Evolutionary conservation across 2,113 vertebrate genomes (phyloP).

Genomic region (Podarcis raffonei): DNA sequence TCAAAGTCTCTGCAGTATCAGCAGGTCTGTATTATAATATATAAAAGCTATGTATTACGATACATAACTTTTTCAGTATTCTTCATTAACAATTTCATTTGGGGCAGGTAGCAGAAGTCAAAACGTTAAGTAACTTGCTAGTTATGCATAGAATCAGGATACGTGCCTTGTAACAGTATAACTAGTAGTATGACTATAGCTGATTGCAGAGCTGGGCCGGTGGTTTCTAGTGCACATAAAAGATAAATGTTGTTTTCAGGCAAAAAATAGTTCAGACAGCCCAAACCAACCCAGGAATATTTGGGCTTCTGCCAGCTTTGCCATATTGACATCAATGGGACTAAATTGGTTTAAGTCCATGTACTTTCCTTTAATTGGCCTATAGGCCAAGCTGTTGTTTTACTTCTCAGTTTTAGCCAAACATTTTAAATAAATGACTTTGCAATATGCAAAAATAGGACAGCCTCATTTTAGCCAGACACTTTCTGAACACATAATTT

Average conservation of each 20-base stretch:
- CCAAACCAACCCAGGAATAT: constrained; percentile 3
- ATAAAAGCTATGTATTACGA: not conserved
- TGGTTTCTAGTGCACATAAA: not conserved
- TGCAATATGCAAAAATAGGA: not conserved
- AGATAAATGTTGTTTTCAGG: not conserved
- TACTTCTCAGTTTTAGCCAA: not conserved
- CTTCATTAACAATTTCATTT: not conserved
- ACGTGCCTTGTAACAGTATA: not conserved
- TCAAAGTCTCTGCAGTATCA: not conserved
- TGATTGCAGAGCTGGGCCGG: fast-evolving
- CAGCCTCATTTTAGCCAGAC: not conserved
- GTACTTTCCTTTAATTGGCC: constrained; percentile 8
- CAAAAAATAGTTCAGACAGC: not conserved
- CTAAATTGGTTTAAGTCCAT: constrained; percentile 1
- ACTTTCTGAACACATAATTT: not conserved
- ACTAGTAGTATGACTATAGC: fast-evolving
- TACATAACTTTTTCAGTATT: not conserved
- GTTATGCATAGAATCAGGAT: fast-evolving
- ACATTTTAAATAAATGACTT: fast-evolving
- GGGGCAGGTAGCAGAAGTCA: fast-evolving
- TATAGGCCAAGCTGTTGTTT: not conserved
- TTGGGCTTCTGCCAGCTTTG: not conserved
- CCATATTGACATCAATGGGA: constrained; percentile 4
- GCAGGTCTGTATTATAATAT: not conserved
- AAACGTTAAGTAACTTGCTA: fast-evolving